Percentiles rank a stretch among this genome's conserved stretches.
phyloP scores from a whole-genome alignment of 2,888 invertebrate species.

The Patella pellucida region DNA sequence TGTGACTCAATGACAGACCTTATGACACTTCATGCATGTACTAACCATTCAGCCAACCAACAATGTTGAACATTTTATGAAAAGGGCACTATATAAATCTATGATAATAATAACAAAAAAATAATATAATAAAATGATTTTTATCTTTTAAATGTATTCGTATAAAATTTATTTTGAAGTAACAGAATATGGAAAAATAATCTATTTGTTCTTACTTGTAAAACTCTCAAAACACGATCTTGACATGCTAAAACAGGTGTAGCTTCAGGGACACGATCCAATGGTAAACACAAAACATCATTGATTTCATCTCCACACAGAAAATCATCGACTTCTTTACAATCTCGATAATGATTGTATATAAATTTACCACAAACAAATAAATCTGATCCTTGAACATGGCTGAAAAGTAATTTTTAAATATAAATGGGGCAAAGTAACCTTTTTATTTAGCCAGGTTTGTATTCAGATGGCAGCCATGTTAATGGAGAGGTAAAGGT shows the following conservation, averaged over 20 bases:
- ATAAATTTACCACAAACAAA: constrained; percentile 83
- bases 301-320: constrained; percentile 89
- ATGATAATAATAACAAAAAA: not conserved
- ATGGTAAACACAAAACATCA: constrained; percentile 82
- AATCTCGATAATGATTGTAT: constrained; percentile 88
- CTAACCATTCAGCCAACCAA: too few species aligned
- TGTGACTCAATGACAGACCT: too few species aligned
- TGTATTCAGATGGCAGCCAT: too few species aligned
- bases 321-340: constrained; percentile 89
- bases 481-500: too few species aligned
- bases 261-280: constrained; percentile 62
- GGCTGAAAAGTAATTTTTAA: constrained; percentile 74
- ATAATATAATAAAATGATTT: not conserved
- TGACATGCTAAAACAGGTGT: constrained; percentile 84
- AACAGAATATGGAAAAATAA: not conserved
- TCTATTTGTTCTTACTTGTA: constrained; percentile 74
- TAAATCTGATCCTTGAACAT: constrained; percentile 86
- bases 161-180: not conserved
- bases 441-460: too few species aligned
- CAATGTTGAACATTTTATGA: too few species aligned
- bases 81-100: too few species aligned
- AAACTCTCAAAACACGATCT: constrained; percentile 83
- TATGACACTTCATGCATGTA: too few species aligned
- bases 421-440: too few species aligned
- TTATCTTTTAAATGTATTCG: not conserved